Conservation (phyloP, 2,113 vertebrate genomes). For the Gulo gulo region DNA sequence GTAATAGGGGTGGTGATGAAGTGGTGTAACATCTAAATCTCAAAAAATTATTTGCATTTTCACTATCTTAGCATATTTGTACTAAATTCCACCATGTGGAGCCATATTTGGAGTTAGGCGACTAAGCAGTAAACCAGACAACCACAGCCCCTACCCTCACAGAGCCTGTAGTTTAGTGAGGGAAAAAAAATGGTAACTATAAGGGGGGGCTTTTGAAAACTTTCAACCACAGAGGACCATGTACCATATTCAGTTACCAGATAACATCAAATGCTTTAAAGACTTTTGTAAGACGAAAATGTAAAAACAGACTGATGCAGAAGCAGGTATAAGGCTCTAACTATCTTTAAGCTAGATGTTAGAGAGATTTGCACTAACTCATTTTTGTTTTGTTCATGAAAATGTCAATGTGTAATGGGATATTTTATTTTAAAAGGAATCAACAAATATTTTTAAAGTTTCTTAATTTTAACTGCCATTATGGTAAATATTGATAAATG, state of each 20-base stretch:
- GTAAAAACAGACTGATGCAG: background rate
- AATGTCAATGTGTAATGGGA: background rate
- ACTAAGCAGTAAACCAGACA: background rate
- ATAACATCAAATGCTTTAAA: background rate
- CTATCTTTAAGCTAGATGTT: background rate
- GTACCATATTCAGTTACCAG: background rate
- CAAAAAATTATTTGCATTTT: background rate
- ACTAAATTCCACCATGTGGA: background rate
- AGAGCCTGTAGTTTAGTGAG: background rate
- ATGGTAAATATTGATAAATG: background rate
- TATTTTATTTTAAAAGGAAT: background rate
- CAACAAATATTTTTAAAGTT: background rate
- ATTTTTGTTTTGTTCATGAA: constrained; percentile 37
- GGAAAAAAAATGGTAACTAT: background rate
- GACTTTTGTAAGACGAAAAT: constrained; percentile 5
- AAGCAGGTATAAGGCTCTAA: background rate
- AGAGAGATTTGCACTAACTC: constrained; percentile 24
- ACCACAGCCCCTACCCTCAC: background rate
- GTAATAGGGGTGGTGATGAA: background rate
- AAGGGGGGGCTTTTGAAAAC: background rate
- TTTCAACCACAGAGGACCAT: background rate
- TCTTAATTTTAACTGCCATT: background rate
- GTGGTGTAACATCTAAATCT: background rate
- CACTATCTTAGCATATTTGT: background rate
- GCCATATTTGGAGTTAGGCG: background rate